Conservation (phyloP, 2,888 invertebrate genomes). For the Cheilosia vernalis region DNA sequence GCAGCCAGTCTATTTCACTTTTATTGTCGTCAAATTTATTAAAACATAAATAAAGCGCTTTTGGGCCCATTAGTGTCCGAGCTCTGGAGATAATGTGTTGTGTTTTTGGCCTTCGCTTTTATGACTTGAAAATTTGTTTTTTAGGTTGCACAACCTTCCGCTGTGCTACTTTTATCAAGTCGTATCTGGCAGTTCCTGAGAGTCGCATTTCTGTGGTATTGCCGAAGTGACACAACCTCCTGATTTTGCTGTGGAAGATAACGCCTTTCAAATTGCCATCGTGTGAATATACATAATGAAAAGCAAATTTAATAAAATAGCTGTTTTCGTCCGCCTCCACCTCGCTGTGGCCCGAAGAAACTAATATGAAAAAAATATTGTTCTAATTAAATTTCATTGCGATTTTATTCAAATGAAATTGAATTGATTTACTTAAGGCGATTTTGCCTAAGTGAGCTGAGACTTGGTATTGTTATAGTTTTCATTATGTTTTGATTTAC, state of each 20-base stretch:
- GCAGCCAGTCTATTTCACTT: conserved; percentile 69
- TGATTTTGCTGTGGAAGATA: conserved; percentile 37
- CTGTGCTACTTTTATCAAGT: conserved; percentile 32
- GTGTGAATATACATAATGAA: conserved; percentile 12
- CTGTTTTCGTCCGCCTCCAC: not conserved
- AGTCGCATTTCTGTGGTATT: not conserved
- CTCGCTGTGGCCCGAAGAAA: not conserved
- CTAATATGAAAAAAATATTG: conserved; percentile 37
- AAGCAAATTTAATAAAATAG: conserved; percentile 38
- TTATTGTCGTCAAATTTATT: conserved; percentile 74
- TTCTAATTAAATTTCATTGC: conserved; percentile 59
- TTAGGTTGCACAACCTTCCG: conserved; percentile 45
- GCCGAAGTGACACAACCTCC: not conserved
- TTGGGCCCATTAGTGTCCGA: conserved; percentile 68
- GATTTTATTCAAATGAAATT: conserved; percentile 57
- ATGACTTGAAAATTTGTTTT: conserved; percentile 62
- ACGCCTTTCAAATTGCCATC: conserved; percentile 44
- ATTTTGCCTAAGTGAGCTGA: no score
- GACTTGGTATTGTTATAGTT: no score
- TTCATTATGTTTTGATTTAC: no score
- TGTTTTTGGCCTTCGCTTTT: conserved; percentile 39
- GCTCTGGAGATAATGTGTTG: conserved; percentile 55
- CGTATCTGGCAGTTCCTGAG: not conserved
- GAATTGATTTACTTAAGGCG: not conserved
- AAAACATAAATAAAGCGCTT: conserved; percentile 73